These are phyloP conservation scores for Yponomeuta sedellus DNA, from an alignment of 2,888 invertebrate species.

Conservation along the genomic window DNA sequence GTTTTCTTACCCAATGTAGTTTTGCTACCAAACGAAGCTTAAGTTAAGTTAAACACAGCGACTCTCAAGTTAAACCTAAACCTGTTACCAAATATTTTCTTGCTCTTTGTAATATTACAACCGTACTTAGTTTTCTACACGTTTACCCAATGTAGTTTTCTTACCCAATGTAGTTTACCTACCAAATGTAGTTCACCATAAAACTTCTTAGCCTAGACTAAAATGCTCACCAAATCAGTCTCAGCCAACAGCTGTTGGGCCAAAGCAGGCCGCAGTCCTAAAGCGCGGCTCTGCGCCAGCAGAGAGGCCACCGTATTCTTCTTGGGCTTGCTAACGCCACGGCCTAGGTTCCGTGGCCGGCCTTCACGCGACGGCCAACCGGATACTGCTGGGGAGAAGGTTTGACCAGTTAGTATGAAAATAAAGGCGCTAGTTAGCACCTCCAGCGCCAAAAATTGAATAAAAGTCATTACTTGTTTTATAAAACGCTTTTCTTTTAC, in stretches of 20 bases:
- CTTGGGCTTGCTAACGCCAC: constrained; percentile 93
- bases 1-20: too few relatives aligned
- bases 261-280: constrained; percentile 86
- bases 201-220: not conserved
- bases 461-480: too few relatives aligned
- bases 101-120: too few relatives aligned
- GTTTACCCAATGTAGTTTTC: too few relatives aligned
- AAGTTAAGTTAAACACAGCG: too few relatives aligned
- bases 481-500: too few relatives aligned
- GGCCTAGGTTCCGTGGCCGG: constrained; percentile 87
- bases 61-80: not conserved
- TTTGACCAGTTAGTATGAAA: not conserved
- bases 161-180: too few relatives aligned
- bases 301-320: constrained; percentile 94
- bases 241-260: constrained; percentile 81
- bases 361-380: constrained; percentile 81
- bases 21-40: too few relatives aligned
- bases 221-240: constrained; percentile 53
- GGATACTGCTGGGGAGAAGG: constrained; percentile 42
- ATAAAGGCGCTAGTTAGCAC: too few relatives aligned
- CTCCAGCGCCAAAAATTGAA: too few relatives aligned
- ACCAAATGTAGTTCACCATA: not conserved
- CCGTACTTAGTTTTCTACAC: too few relatives aligned
- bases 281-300: constrained; percentile 89
- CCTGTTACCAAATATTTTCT: too few relatives aligned